Conservation (phyloP, 2,888 invertebrate genomes). For the Augiades crinisus region DNA sequence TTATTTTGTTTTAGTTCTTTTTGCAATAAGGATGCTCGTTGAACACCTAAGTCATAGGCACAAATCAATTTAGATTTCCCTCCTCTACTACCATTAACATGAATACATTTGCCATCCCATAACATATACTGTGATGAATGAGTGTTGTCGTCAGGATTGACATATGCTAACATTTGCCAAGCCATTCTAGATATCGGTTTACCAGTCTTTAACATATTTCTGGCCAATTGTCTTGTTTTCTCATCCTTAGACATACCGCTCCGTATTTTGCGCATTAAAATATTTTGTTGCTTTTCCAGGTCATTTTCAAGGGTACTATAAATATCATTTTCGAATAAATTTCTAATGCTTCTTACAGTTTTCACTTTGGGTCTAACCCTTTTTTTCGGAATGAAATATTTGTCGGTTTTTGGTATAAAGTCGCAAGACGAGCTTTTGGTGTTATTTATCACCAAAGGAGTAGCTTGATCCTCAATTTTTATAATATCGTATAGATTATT, state of each 20-base stretch:
- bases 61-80: constrained; percentile 59
- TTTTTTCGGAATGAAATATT: constrained; percentile 58
- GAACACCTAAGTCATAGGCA: constrained; percentile 48
- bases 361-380: constrained; percentile 58
- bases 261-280: constrained; percentile 60
- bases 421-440: constrained; percentile 39
- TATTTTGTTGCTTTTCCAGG: constrained; percentile 56
- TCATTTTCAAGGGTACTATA: constrained; percentile 47
- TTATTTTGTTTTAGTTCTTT: constrained; percentile 34
- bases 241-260: constrained; percentile 51
- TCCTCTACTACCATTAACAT: constrained; percentile 62
- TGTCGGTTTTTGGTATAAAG: constrained; percentile 55
- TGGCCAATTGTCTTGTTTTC: constrained; percentile 54
- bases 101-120: constrained; percentile 59
- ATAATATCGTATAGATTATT: constrained; percentile 58
- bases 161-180: constrained; percentile 71
- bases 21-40: constrained; percentile 33
- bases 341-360: constrained; percentile 64
- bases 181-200: constrained; percentile 56
- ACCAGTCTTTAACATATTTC: constrained; percentile 51
- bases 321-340: constrained; percentile 59
- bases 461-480: constrained; percentile 45
- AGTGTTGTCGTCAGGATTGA: constrained; percentile 55
- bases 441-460: constrained; percentile 40
- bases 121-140: constrained; percentile 57